phyloP scores from a whole-genome alignment of 1,140 invertebrate genomes.

The Temnothorax longispinosus region DNA sequence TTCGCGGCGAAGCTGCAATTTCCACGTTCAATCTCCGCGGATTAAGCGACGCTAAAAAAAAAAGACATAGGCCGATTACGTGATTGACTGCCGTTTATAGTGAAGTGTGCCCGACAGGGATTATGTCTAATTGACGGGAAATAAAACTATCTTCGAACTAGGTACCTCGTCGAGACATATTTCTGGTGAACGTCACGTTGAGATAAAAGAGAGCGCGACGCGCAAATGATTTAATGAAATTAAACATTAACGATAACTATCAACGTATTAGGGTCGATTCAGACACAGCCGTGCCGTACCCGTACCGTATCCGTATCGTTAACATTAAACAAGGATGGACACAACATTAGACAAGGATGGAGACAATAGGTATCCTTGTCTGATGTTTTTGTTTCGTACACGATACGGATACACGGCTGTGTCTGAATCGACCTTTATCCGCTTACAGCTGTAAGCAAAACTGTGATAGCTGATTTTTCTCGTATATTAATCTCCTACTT shows the following conservation, averaged over 20 bases:
- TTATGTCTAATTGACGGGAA: constrained; percentile 43
- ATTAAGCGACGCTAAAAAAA: constrained; percentile 27
- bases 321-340: no score
- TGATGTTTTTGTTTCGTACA: no score
- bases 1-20: constrained; percentile 41
- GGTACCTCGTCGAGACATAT: background rate
- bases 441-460: background rate
- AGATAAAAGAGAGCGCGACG: background rate
- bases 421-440: no score
- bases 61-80: constrained; percentile 50
- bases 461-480: background rate
- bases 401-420: no score
- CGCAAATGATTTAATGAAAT: background rate
- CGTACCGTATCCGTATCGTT: no score
- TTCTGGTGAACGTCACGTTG: background rate
- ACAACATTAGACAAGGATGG: no score
- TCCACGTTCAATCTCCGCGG: constrained; percentile 51
- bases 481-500: background rate
- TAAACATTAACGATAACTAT: background rate
- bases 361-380: no score
- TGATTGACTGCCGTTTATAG: constrained; percentile 31
- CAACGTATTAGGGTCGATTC: no score
- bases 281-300: no score
- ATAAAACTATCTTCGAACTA: background rate
- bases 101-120: background rate